Percentiles rank a stretch among this genome's conserved stretches.
phyloP scores from a whole-genome alignment of 2,888 invertebrate species.

The Aleiodes leptofemur region DNA sequence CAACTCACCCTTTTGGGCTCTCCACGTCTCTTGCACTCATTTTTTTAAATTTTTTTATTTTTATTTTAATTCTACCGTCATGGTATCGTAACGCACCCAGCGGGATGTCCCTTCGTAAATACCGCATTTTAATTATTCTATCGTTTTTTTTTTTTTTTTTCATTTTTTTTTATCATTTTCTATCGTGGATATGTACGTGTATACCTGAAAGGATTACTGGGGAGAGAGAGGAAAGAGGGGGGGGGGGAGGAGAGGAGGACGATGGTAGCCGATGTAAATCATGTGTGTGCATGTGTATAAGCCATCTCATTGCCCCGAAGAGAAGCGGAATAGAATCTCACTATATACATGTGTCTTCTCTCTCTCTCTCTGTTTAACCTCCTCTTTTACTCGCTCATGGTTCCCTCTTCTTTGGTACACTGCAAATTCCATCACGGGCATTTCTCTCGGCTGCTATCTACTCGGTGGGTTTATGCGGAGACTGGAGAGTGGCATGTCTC shows the following conservation, averaged over 20 bases:
- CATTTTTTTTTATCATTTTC: neutral
- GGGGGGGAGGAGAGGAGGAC: neutral
- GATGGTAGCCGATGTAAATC: slow-evolving; percentile 22
- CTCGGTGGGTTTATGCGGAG: too few relatives aligned
- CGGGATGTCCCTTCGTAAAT: slow-evolving; percentile 59
- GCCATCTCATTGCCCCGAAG: too few relatives aligned
- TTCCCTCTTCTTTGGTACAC: too few relatives aligned
- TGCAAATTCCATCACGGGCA: too few relatives aligned
- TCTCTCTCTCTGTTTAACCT: too few relatives aligned
- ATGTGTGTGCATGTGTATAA: neutral
- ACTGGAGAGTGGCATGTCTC: too few relatives aligned
- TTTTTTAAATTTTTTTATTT: slow-evolving; percentile 28
- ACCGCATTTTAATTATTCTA: slow-evolving; percentile 68
- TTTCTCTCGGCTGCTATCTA: too few relatives aligned
- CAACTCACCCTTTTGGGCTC: slow-evolving; percentile 18
- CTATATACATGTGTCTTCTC: too few relatives aligned
- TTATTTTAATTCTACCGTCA: slow-evolving; percentile 5
- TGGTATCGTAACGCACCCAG: slow-evolving; percentile 58
- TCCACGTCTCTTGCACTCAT: slow-evolving; percentile 39
- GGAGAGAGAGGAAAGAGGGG: neutral
- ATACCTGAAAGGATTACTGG: neutral
- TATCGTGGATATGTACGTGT: neutral
- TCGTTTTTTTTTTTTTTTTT: slow-evolving; percentile 52
- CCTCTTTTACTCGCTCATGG: too few relatives aligned
- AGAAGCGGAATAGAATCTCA: too few relatives aligned